These are phyloP conservation scores for Acanthopagrus latus DNA, from an alignment of 2,797 vertebrate species.

Conservation along the genomic window DNA sequence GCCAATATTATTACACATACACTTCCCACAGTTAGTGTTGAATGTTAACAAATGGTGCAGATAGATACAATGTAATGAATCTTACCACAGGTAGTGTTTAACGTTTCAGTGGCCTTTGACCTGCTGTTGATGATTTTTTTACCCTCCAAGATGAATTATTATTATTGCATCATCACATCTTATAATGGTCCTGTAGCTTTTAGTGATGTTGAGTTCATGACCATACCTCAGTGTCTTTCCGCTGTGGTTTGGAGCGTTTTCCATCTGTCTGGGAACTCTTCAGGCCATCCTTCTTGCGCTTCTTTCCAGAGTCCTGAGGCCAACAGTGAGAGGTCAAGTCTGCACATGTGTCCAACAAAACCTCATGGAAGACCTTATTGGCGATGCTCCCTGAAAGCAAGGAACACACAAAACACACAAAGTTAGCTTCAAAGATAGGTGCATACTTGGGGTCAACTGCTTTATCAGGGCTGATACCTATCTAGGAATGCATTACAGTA, in stretches of 20 bases:
- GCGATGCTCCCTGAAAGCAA: constrained; percentile 88
- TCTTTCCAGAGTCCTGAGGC: constrained; percentile 87
- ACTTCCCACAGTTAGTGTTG: background rate
- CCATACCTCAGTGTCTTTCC: constrained; percentile 79
- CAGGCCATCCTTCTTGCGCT: constrained; percentile 88
- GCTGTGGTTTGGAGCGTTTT: constrained; percentile 85
- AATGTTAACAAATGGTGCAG: background rate
- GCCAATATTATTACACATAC: background rate
- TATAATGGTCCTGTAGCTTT: too few relatives aligned
- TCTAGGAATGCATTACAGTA: too few relatives aligned
- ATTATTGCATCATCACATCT: background rate
- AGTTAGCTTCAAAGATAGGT: background rate
- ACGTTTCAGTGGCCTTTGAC: background rate
- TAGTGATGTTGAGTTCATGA: background rate
- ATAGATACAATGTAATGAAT: background rate
- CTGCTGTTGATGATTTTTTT: background rate
- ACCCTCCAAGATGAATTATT: background rate
- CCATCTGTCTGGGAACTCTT: constrained; percentile 81
- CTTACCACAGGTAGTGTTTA: background rate
- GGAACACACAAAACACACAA: background rate
- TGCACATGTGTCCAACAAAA: constrained; percentile 92
- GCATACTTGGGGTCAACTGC: too few relatives aligned
- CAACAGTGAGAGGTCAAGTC: constrained; percentile 88
- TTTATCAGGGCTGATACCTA: too few relatives aligned
- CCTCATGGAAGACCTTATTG: constrained; percentile 91